Conservation (phyloP, 2,888 invertebrate genomes). For the Oscheius myriophilus region DNA sequence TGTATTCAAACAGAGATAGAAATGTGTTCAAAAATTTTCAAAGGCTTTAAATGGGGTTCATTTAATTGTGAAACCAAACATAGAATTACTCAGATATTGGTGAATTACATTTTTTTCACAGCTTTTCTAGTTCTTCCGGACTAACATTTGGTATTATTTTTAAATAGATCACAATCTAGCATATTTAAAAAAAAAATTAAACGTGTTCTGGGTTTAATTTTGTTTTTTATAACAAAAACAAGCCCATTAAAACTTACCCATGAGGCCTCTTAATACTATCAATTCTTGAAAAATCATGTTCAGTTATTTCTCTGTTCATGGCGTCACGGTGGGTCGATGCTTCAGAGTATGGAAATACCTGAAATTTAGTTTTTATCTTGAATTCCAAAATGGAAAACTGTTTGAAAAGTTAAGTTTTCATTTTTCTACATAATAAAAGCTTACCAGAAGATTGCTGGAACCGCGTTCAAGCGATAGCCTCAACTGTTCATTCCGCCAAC, state of each 20-base stretch:
- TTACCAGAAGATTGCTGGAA: conserved; percentile 45
- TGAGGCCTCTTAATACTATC: conserved; percentile 53
- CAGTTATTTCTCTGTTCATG: conserved; percentile 47
- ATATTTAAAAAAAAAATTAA: not conserved
- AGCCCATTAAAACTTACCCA: conserved; percentile 41
- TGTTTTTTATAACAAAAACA: no score
- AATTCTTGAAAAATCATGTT: conserved; percentile 49
- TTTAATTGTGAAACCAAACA: no score
- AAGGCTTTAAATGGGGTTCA: no score
- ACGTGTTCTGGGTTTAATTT: no score
- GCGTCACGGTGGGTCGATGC: conserved; percentile 50
- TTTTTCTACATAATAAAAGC: not conserved
- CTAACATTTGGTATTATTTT: no score
- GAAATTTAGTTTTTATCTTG: not conserved
- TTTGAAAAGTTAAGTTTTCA: not conserved
- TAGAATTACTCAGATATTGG: no score
- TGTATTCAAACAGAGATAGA: no score
- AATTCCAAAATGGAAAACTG: no score
- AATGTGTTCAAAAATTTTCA: no score
- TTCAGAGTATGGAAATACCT: conserved; percentile 53
- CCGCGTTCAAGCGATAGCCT: conserved; percentile 61
- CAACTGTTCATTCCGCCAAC: conserved; percentile 67
- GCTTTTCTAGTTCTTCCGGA: no score
- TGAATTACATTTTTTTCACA: no score
- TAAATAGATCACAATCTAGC: conserved; percentile 31